phyloP scores from a whole-genome alignment of 2,113 vertebrate species.

The Mormyrus lacerda region DNA sequence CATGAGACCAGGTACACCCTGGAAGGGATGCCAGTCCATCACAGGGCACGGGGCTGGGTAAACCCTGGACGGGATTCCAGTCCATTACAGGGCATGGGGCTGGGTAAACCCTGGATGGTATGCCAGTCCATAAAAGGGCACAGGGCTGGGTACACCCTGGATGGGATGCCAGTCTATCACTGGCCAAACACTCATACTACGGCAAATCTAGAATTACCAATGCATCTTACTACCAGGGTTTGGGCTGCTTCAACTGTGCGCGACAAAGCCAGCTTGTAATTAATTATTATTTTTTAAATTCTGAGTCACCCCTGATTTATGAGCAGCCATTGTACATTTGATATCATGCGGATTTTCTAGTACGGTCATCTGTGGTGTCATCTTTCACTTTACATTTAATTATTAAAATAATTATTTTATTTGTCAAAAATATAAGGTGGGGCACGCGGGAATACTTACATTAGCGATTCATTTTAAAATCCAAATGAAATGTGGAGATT shows the following conservation, averaged over 20 bases:
- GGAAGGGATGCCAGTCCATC: neutral
- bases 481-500: neutral
- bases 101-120: too few species aligned
- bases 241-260: neutral
- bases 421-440: neutral
- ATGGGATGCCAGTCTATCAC: neutral
- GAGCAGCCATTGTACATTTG: neutral
- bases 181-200: neutral
- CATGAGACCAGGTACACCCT: neutral
- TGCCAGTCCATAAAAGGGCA: neutral
- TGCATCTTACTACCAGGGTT: neutral
- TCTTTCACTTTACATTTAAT: neutral
- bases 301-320: neutral
- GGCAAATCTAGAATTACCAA: neutral
- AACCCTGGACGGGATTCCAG: neutral
- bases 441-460: neutral
- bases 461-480: neutral
- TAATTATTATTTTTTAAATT: neutral
- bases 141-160: neutral
- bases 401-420: neutral
- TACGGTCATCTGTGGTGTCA: neutral
- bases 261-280: neutral
- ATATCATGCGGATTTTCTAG: neutral
- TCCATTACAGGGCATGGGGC: neutral
- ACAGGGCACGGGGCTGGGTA: neutral